phyloP scores from a whole-genome alignment of 2,888 invertebrate species.

The Erebia aethiops region DNA sequence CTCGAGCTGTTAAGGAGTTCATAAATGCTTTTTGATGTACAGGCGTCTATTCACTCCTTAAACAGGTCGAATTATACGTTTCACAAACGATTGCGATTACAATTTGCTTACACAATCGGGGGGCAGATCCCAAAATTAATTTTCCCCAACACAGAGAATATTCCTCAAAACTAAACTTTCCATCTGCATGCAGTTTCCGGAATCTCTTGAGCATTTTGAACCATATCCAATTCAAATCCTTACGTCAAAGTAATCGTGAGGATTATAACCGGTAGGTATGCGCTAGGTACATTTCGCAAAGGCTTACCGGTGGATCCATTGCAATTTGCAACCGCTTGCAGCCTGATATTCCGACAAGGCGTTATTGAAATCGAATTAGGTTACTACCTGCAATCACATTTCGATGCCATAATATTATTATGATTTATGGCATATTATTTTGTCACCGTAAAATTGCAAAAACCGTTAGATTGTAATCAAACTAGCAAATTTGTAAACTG shows the following conservation, averaged over 20 bases:
- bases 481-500: no score
- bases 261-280: conserved; percentile 9
- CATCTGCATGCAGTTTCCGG: neutral
- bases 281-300: conserved; percentile 12
- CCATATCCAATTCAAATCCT: conserved; percentile 4
- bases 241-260: conserved; percentile 8
- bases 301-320: conserved; percentile 10
- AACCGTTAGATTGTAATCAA: no score
- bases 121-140: neutral
- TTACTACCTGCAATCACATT: neutral
- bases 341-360: conserved; percentile 9
- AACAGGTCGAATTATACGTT: no score
- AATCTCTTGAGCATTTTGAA: neutral
- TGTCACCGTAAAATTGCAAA: no score
- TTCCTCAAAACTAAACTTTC: neutral
- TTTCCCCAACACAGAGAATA: neutral
- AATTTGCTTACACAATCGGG: neutral
- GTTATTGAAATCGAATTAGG: conserved; percentile 10
- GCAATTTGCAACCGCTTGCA: conserved; percentile 12
- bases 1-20: no score
- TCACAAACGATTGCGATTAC: no score
- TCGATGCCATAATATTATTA: neutral
- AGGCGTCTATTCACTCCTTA: no score
- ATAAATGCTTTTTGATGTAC: no score
- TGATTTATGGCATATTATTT: neutral